These are phyloP conservation scores for Alentia gelatinosa DNA, from an alignment of 2,888 invertebrate species.

Conservation along the genomic window DNA sequence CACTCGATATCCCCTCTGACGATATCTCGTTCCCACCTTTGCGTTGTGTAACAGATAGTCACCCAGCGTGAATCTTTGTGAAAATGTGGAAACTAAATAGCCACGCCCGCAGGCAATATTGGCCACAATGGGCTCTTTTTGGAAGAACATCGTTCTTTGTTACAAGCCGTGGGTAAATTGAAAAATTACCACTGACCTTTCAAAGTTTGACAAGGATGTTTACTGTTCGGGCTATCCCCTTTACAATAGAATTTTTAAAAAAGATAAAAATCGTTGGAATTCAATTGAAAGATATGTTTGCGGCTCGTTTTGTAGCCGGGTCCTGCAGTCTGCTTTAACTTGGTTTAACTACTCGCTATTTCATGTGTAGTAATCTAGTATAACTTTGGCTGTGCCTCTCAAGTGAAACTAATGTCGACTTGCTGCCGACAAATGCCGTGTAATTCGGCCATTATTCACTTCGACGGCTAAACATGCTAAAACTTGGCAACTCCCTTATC, in stretches of 20 bases:
- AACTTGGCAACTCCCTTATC: background rate
- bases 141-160: constrained; percentile 1
- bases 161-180: background rate
- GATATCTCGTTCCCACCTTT: background rate
- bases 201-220: background rate
- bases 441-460: background rate
- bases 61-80: background rate
- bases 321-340: no score
- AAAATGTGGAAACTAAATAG: no score
- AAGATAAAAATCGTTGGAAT: no score
- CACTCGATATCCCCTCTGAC: background rate
- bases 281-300: no score
- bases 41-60: background rate
- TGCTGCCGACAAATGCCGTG: background rate
- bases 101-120: background rate
- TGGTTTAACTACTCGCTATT: no score
- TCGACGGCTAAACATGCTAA: background rate
- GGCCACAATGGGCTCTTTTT: background rate
- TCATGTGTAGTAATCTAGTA: no score
- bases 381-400: background rate
- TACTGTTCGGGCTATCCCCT: background rate
- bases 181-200: background rate
- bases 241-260: no score
- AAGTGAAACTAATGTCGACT: background rate
- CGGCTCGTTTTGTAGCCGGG: no score